phyloP scores from a whole-genome alignment of 2,888 invertebrate genomes.

The Lasioglossum pauxillum region DNA sequence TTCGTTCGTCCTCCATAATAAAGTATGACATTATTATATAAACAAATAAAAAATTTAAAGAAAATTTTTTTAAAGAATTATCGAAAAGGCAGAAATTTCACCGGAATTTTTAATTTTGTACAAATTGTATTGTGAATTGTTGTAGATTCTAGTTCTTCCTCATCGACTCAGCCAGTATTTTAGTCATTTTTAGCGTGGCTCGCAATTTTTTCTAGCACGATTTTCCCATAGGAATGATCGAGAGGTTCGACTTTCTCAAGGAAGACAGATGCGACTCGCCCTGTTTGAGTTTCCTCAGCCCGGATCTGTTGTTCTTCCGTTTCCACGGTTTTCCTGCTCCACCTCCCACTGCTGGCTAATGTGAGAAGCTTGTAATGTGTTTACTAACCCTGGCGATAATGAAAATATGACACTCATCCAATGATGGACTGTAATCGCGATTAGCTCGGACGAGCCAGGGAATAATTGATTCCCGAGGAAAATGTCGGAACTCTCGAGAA shows the following conservation, averaged over 20 bases:
- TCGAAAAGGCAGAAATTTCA: too few relatives aligned
- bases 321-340: conserved; percentile 19
- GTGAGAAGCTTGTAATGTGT: conserved; percentile 76
- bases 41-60: too few relatives aligned
- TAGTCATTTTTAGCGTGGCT: not conserved
- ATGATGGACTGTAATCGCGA: conserved; percentile 72
- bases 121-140: too few relatives aligned
- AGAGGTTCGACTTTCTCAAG: conserved; percentile 54
- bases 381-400: conserved; percentile 70
- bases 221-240: conserved; percentile 55
- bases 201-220: not conserved
- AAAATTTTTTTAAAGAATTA: too few relatives aligned
- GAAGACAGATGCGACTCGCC: conserved; percentile 62
- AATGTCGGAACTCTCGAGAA: not conserved
- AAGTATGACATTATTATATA: too few relatives aligned
- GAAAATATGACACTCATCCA: conserved; percentile 74
- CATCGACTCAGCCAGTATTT: not conserved
- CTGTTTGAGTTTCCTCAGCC: conserved; percentile 39
- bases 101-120: too few relatives aligned
- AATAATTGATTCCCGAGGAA: conserved; percentile 55
- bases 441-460: conserved; percentile 14
- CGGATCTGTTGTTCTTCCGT: conserved; percentile 55
- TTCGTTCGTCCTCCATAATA: too few relatives aligned
- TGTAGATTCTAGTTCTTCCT: not conserved
- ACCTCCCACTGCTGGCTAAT: conserved; percentile 61